Evolutionary conservation across 2,888 invertebrate genomes (phyloP).

Genomic region (Gnatocerus cornutus): DNA sequence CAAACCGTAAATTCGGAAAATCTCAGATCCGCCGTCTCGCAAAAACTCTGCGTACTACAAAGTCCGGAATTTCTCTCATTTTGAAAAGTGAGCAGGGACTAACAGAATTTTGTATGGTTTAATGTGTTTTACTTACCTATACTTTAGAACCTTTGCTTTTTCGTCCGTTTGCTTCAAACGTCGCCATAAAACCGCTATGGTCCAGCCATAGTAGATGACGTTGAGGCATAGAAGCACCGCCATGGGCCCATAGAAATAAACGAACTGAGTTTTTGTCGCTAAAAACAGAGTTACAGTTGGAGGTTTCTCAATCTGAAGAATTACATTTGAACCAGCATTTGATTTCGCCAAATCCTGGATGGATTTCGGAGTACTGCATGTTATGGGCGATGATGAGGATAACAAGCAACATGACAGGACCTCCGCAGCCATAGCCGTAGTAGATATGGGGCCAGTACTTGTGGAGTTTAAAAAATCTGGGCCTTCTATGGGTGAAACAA

Average conservation of each 20-base stretch:
- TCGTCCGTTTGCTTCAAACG: slow-evolving; percentile 73
- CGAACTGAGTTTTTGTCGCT: slow-evolving; percentile 76
- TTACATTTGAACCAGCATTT: slow-evolving; percentile 81
- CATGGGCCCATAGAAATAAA: slow-evolving; percentile 81
- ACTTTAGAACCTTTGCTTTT: slow-evolving; percentile 73
- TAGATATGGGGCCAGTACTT: slow-evolving; percentile 73
- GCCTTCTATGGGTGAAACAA: slow-evolving; percentile 34
- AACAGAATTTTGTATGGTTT: too few species aligned
- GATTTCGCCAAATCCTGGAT: slow-evolving; percentile 71
- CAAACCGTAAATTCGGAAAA: too few species aligned
- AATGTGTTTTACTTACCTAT: slow-evolving; percentile 72
- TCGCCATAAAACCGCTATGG: slow-evolving; percentile 75
- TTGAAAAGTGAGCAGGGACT: too few species aligned
- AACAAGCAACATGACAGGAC: slow-evolving; percentile 73
- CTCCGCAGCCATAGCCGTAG: slow-evolving; percentile 77
- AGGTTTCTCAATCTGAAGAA: too few species aligned
- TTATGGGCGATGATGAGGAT: slow-evolving; percentile 73
- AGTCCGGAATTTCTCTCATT: too few species aligned
- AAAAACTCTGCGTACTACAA: too few species aligned
- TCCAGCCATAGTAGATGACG: slow-evolving; percentile 75
- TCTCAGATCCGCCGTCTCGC: too few species aligned
- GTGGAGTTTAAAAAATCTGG: slow-evolving; percentile 19
- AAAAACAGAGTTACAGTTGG: slow-evolving; percentile 57
- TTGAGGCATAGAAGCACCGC: slow-evolving; percentile 75
- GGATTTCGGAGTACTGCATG: slow-evolving; percentile 49